Percentiles rank a stretch among this genome's conserved stretches.
Conservation (phyloP, 2,888 invertebrate genomes). For the Campoplex nolae region DNA sequence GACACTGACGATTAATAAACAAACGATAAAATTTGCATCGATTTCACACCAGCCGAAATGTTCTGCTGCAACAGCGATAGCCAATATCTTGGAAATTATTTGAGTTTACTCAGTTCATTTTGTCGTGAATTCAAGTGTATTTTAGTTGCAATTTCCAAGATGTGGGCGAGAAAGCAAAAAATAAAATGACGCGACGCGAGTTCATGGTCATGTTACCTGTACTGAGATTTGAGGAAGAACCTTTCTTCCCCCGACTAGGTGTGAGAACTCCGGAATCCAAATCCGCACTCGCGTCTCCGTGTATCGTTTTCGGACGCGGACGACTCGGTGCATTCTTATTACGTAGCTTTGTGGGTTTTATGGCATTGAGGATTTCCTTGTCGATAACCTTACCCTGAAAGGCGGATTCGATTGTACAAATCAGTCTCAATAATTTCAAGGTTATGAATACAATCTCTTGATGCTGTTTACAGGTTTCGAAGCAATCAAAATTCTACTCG, state of each 20-base stretch:
- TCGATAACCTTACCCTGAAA: constrained; percentile 92
- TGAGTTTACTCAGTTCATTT: not conserved
- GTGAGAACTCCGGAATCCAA: constrained; percentile 90
- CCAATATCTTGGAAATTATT: constrained; percentile 60
- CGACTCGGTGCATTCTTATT: constrained; percentile 88
- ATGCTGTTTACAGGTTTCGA: not conserved
- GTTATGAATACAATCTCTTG: constrained; percentile 2
- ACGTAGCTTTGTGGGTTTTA: constrained; percentile 89
- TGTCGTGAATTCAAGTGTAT: not conserved
- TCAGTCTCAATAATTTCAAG: constrained; percentile 24
- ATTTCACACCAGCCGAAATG: constrained; percentile 63
- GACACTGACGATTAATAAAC: constrained; percentile 73
- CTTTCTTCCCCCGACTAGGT: constrained; percentile 91
- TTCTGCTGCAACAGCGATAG: constrained; percentile 23
- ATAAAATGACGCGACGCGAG: constrained; percentile 6
- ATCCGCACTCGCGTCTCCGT: constrained; percentile 93
- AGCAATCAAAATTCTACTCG: not conserved
- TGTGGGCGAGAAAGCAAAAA: constrained; percentile 56
- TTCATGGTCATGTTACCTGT: constrained; percentile 87
- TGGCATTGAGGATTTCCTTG: constrained; percentile 88
- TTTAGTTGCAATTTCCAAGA: constrained; percentile 68
- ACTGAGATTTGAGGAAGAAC: constrained; percentile 91
- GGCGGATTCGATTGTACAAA: constrained; percentile 23
- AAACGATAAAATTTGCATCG: constrained; percentile 70
- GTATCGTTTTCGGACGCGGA: constrained; percentile 95